Evolutionary conservation across 1,140 invertebrate species (phyloP).

Genomic region (Drosophila nigromelanica): DNA sequence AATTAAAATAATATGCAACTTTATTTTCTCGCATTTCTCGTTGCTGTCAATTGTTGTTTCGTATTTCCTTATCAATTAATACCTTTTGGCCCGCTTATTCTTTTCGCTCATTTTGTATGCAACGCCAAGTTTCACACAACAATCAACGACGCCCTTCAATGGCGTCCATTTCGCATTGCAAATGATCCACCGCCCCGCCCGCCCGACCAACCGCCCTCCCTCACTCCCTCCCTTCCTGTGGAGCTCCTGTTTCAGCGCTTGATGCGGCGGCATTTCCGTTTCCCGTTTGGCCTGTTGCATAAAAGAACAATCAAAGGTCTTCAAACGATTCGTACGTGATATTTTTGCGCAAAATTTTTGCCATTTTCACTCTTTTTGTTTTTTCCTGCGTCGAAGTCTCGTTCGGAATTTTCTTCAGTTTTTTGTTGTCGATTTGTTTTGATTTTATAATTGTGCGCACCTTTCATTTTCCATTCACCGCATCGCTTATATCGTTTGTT

Average conservation of each 20-base stretch:
- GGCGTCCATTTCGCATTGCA: constrained; percentile 51
- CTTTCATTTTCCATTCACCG: constrained; percentile 53
- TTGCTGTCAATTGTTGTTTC: constrained; percentile 23
- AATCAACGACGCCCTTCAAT: constrained; percentile 65
- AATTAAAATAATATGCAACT: constrained; percentile 11
- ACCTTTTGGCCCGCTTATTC: constrained; percentile 12
- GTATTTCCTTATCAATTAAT: constrained; percentile 48
- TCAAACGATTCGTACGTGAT: constrained; percentile 75
- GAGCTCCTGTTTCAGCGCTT: constrained; percentile 8
- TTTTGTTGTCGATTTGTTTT: no score
- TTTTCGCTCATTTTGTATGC: constrained; percentile 64
- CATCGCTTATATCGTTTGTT: constrained; percentile 16
- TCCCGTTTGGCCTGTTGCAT: constrained; percentile 74
- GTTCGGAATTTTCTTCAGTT: constrained; percentile 43
- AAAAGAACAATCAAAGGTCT: constrained; percentile 72
- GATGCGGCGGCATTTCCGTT: constrained; percentile 43
- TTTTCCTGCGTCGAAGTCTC: constrained; percentile 54
- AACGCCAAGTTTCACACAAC: constrained; percentile 63
- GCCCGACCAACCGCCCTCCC: background rate
- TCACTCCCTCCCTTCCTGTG: background rate
- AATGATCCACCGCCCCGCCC: constrained; percentile 51
- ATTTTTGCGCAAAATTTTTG: constrained; percentile 60
- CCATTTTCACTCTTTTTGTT: constrained; percentile 56
- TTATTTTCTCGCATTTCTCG: constrained; percentile 16
- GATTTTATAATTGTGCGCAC: constrained; percentile 23